Evolutionary conservation across 2,888 invertebrate genomes (phyloP).

Genomic region (Apantesis nais): DNA sequence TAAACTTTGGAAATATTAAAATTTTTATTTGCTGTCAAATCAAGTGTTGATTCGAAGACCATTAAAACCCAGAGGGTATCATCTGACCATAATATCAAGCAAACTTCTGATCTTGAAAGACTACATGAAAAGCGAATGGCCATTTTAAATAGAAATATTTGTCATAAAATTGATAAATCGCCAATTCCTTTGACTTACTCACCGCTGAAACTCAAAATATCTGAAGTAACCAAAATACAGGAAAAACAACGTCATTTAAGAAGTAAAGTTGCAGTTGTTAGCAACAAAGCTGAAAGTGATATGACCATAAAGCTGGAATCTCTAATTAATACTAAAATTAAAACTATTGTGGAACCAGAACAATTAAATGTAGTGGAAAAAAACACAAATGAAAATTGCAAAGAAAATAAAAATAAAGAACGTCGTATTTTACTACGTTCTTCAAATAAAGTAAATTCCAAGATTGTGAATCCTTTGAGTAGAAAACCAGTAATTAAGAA

Average conservation of each 20-base stretch:
- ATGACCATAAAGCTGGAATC: constrained; percentile 1
- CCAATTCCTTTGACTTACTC: constrained; percentile 67
- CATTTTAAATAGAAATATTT: constrained; percentile 65
- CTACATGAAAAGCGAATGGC: constrained; percentile 65
- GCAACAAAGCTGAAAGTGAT: constrained; percentile 16
- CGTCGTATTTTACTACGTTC: constrained; percentile 62
- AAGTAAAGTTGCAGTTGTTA: constrained; percentile 5
- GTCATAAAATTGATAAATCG: constrained; percentile 49
- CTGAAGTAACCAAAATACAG: constrained; percentile 18
- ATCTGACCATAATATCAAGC: constrained; percentile 36
- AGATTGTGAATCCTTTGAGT: constrained; percentile 18
- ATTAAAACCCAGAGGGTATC: constrained; percentile 31
- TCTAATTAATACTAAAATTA: constrained; percentile 17
- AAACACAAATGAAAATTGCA: constrained; percentile 42
- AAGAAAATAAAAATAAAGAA: constrained; percentile 53
- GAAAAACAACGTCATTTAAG: constrained; percentile 22
- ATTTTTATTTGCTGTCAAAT: constrained; percentile 31
- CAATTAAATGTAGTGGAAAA: constrained; percentile 20
- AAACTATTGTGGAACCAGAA: neutral
- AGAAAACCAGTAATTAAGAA: constrained; percentile 22
- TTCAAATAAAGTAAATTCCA: constrained; percentile 51
- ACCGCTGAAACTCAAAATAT: constrained; percentile 45
- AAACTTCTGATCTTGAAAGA: constrained; percentile 53
- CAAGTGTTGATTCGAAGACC: constrained; percentile 24
- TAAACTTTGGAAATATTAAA: constrained; percentile 62